Evolutionary conservation across 2,888 invertebrate genomes (phyloP).

Genomic region (Papilio gigon): DNA sequence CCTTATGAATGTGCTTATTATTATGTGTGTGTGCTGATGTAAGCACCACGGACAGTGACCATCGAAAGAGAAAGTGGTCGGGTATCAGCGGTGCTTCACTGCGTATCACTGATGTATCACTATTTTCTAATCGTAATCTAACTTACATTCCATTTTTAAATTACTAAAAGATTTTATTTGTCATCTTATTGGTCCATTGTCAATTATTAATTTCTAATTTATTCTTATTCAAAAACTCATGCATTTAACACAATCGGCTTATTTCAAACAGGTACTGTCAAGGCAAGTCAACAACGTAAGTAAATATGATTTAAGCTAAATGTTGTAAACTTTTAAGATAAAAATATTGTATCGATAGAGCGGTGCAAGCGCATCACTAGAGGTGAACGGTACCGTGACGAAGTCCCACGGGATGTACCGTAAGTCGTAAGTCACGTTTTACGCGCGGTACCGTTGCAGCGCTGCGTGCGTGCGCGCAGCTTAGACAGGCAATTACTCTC

Average conservation of each 20-base stretch:
- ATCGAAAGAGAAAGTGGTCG: slow-evolving; percentile 79
- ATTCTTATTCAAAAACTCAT: slow-evolving; percentile 26
- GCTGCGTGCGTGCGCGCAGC: slow-evolving; percentile 51
- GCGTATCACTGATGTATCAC: slow-evolving; percentile 51
- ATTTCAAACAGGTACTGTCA: slow-evolving; percentile 37
- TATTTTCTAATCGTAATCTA: slow-evolving; percentile 37
- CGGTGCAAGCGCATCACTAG: slow-evolving; percentile 46
- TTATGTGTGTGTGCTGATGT: slow-evolving; percentile 55
- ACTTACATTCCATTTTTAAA: neutral
- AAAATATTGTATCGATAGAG: slow-evolving; percentile 25
- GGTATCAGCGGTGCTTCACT: slow-evolving; percentile 64
- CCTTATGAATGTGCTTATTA: slow-evolving; percentile 43
- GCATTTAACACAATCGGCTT: slow-evolving; percentile 22
- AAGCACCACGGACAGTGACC: slow-evolving; percentile 55
- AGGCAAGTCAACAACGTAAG: slow-evolving; percentile 30
- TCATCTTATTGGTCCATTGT: too few species aligned
- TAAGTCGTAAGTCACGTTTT: slow-evolving; percentile 50
- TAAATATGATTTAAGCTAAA: slow-evolving; percentile 22
- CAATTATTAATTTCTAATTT: too few species aligned
- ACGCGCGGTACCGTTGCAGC: slow-evolving; percentile 69
- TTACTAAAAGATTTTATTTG: neutral
- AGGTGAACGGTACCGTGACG: slow-evolving; percentile 43
- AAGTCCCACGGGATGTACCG: slow-evolving; percentile 69
- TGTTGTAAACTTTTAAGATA: slow-evolving; percentile 20
- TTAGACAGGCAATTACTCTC: slow-evolving; percentile 69